These are phyloP conservation scores for Gasterosteus nipponicus DNA, from an alignment of 2,113 vertebrate species.

Conservation along the genomic window DNA sequence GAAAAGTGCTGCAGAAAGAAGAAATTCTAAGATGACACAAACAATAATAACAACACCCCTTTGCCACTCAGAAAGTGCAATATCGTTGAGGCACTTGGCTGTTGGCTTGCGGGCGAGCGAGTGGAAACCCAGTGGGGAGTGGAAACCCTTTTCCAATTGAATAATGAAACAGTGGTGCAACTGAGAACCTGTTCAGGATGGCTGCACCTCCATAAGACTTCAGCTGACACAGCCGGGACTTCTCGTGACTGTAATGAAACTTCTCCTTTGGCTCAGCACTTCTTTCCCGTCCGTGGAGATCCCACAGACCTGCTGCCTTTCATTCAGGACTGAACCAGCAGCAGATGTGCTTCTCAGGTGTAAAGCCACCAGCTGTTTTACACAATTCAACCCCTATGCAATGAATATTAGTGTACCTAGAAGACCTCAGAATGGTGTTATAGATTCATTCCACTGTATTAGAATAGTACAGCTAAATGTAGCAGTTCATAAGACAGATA, in stretches of 20 bases:
- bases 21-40: neutral
- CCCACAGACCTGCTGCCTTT: neutral
- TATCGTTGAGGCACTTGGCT: slow-evolving; percentile 22
- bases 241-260: slow-evolving; percentile 17
- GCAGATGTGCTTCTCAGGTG: neutral
- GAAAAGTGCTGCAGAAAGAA: neutral
- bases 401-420: too few relatives aligned
- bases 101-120: slow-evolving; percentile 23
- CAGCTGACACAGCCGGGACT: slow-evolving; percentile 36
- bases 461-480: neutral
- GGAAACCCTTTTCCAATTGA: slow-evolving; percentile 84
- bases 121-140: slow-evolving; percentile 70
- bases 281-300: neutral
- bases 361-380: neutral
- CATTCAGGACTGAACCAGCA: neutral
- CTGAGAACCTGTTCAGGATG: slow-evolving; percentile 80
- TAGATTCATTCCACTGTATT: neutral
- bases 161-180: slow-evolving; percentile 85
- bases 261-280: slow-evolving; percentile 4
- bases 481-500: neutral
- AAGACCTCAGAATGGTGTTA: neutral
- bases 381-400: neutral
- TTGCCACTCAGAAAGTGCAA: neutral
- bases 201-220: slow-evolving; percentile 66
- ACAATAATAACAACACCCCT: neutral